A percentile compares a stretch with the other conserved stretches of the same genome.
Evolutionary conservation across 2,113 vertebrate genomes (phyloP).

Genomic region (Cyanoderma ruficeps): DNA sequence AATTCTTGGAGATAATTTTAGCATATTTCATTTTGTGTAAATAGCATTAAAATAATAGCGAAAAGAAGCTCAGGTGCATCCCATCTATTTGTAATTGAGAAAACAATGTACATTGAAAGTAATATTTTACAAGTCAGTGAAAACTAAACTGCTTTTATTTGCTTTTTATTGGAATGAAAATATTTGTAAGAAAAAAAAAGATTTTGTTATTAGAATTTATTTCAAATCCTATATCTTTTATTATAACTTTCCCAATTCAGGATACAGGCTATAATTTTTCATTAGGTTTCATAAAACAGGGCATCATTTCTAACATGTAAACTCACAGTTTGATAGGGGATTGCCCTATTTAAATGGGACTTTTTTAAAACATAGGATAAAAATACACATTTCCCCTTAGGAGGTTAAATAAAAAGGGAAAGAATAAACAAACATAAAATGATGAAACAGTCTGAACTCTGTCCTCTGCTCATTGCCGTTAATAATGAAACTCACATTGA

Average conservation of each 20-base stretch:
- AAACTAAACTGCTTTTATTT: constrained; percentile 14
- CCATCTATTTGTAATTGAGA: background rate
- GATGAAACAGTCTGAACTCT: constrained; percentile 43
- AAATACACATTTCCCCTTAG: background rate
- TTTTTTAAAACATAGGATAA: background rate
- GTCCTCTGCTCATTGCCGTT: constrained; percentile 47
- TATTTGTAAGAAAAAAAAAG: background rate
- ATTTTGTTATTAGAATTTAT: constrained; percentile 54
- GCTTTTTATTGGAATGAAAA: constrained; percentile 13
- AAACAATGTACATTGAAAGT: background rate
- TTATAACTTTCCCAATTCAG: background rate
- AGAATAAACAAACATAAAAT: constrained; percentile 8
- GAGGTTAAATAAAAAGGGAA: constrained; percentile 45
- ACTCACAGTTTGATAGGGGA: background rate
- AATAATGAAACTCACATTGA: constrained; percentile 46
- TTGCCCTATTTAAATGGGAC: background rate
- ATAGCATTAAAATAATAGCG: constrained; percentile 4
- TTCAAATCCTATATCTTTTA: constrained; percentile 48
- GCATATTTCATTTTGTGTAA: constrained; percentile 55
- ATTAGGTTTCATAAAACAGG: constrained; percentile 7
- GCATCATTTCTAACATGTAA: background rate
- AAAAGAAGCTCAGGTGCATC: background rate
- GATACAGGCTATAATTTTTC: constrained; percentile 36
- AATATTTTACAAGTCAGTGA: background rate
- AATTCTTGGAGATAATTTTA: constrained; percentile 60